Conservation (phyloP, 2,797 vertebrate species). For the Morelia viridis region DNA sequence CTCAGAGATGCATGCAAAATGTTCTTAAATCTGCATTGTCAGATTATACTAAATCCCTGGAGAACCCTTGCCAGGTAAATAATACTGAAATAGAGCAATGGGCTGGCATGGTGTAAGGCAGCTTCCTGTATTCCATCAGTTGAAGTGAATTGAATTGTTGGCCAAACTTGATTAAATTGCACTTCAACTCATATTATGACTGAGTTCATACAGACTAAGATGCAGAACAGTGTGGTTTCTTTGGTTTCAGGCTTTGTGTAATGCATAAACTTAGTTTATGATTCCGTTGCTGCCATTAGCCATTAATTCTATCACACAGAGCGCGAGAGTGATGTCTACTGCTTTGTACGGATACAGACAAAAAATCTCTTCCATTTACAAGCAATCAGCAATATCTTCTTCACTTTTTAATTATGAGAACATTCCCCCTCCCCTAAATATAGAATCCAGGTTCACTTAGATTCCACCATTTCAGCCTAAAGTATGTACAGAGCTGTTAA, state of each 20-base stretch:
- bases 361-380: not conserved
- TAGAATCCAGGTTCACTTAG: not conserved
- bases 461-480: not conserved
- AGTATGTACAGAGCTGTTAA: not conserved
- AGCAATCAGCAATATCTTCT: not conserved
- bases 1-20: not conserved
- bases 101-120: not conserved
- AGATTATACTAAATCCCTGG: not conserved
- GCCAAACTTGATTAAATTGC: not conserved
- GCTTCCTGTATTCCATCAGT: not conserved
- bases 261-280: not conserved
- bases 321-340: not conserved
- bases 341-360: not conserved
- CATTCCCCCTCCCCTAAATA: fast-evolving
- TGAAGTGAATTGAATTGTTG: not conserved
- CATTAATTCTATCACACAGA: not conserved
- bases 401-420: not conserved
- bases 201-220: not conserved
- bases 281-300: not conserved
- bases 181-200: not conserved
- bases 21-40: not conserved
- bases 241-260: not conserved
- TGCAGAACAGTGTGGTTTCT: not conserved
- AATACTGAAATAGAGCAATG: not conserved
- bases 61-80: not conserved